Evolutionary conservation across 2,797 vertebrate genomes (phyloP).

Genomic region (Varecia variegata): DNA sequence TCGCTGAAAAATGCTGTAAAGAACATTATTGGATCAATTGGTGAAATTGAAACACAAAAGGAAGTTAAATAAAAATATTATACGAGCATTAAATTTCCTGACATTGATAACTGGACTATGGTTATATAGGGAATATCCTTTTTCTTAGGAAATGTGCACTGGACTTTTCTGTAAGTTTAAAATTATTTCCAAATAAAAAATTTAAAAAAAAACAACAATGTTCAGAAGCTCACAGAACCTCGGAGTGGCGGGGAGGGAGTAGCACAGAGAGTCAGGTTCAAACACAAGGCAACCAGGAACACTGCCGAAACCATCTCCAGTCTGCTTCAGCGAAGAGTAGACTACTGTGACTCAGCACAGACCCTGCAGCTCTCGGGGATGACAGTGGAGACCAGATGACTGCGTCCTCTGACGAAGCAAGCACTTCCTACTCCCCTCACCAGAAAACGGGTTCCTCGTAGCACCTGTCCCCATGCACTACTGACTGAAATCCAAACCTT

Average conservation of each 20-base stretch:
- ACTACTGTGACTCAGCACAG: not conserved
- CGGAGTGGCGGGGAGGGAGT: no score
- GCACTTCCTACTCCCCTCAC: not conserved
- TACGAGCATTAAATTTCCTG: not conserved
- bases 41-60: not conserved
- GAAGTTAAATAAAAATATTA: not conserved
- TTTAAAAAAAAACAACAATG: not conserved
- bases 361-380: not conserved
- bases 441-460: not conserved
- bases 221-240: not conserved
- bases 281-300: not conserved
- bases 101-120: not conserved
- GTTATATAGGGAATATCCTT: not conserved
- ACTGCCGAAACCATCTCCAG: not conserved
- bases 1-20: not conserved
- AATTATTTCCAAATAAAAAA: not conserved
- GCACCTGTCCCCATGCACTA: not conserved
- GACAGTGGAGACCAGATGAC: not conserved
- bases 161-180: not conserved
- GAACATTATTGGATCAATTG: not conserved
- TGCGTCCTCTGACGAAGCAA: not conserved
- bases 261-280: not conserved
- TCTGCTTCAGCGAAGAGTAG: not conserved
- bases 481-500: not conserved
- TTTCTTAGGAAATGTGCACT: not conserved